phyloP scores from a whole-genome alignment of 2,113 vertebrate genomes.

The Pyxicephalus adspersus region DNA sequence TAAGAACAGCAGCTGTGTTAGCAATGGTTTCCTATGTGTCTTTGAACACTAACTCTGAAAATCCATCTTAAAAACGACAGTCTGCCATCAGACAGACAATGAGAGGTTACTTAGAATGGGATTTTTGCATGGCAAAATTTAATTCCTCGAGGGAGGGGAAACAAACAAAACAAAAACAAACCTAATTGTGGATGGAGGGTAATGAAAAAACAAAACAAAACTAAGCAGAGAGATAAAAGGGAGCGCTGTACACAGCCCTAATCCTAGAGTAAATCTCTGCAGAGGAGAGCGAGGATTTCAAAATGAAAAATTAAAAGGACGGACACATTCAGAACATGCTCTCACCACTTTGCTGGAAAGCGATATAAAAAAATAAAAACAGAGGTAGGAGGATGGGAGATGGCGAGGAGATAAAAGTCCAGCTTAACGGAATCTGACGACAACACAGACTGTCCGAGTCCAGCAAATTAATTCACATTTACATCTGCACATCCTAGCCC shows the following conservation, averaged over 20 bases:
- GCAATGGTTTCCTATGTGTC: slow-evolving; percentile 7
- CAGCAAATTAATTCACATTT: slow-evolving; percentile 32
- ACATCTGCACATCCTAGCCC: slow-evolving; percentile 4
- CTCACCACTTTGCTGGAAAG: slow-evolving; percentile 7
- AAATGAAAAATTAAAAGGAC: slow-evolving; percentile 18
- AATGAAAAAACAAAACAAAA: not conserved
- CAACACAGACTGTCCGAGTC: slow-evolving; percentile 21
- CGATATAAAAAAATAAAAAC: not conserved
- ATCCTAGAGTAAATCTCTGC: slow-evolving; percentile 9
- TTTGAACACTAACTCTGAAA: slow-evolving; percentile 28
- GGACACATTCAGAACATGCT: slow-evolving; percentile 40
- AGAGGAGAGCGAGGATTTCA: not conserved
- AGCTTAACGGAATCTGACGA: slow-evolving; percentile 40
- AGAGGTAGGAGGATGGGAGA: slow-evolving; percentile 44
- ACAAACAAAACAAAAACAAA: slow-evolving; percentile 18
- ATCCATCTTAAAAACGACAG: slow-evolving; percentile 35
- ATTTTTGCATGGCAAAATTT: not conserved
- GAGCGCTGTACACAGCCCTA: slow-evolving; percentile 21
- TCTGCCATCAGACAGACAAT: slow-evolving; percentile 36
- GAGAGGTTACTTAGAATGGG: slow-evolving; percentile 29
- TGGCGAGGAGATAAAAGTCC: not conserved
- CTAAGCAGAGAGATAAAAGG: slow-evolving; percentile 8
- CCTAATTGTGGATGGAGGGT: not conserved
- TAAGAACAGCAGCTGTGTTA: slow-evolving; percentile 36
- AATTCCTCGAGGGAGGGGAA: not conserved